phyloP scores from a whole-genome alignment of 2,888 invertebrate genomes.

The Philereme transversata region DNA sequence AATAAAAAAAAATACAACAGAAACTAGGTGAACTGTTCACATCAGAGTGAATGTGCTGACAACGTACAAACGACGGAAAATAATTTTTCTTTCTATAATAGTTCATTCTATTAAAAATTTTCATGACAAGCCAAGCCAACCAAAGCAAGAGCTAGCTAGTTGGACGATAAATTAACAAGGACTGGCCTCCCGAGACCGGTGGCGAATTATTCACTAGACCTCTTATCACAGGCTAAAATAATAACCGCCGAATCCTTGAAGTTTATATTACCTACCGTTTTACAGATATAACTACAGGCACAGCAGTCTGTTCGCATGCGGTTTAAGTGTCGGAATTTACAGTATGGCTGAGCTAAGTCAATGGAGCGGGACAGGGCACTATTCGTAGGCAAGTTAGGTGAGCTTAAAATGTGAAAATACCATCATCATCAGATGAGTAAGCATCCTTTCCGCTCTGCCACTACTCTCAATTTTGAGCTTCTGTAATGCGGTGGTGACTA shows the following conservation, averaged over 20 bases:
- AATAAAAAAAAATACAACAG: conserved; percentile 2
- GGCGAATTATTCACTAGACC: conserved; percentile 59
- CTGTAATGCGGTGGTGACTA: too few relatives aligned
- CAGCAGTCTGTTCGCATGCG: too few relatives aligned
- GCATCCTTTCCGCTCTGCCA: too few relatives aligned
- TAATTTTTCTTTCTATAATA: conserved; percentile 30
- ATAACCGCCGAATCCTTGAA: conserved; percentile 8
- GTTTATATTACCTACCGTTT: too few relatives aligned
- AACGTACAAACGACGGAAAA: conserved; percentile 27
- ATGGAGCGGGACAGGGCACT: too few relatives aligned
- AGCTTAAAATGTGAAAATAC: too few relatives aligned
- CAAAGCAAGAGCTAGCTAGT: conserved; percentile 54
- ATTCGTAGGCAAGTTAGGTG: too few relatives aligned
- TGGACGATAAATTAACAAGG: conserved; percentile 65
- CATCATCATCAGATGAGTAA: too few relatives aligned
- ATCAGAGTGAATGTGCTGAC: conserved; percentile 1
- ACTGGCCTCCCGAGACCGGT: conserved; percentile 58
- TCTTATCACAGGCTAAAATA: conserved; percentile 26
- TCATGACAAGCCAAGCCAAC: conserved; percentile 51
- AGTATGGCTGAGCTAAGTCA: too few relatives aligned
- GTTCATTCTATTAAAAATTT: conserved; percentile 47
- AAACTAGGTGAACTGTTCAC: background rate
- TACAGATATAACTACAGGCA: too few relatives aligned
- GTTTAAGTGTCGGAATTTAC: too few relatives aligned
- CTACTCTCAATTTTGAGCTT: too few relatives aligned